Conservation (phyloP, 2,113 vertebrate genomes). For the Sialia sialis region DNA sequence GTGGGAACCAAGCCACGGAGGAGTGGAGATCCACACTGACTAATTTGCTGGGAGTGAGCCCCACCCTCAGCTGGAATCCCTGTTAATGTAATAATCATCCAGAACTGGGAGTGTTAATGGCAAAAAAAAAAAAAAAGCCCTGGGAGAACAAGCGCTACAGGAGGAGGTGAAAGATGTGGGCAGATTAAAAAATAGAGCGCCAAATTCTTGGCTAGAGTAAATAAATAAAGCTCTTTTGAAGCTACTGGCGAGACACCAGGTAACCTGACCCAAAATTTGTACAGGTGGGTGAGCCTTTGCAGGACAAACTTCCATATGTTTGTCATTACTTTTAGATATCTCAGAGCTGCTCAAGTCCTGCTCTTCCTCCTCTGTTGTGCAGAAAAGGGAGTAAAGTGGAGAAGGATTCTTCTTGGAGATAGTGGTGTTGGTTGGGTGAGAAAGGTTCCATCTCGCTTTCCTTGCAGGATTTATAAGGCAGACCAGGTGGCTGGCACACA, state of each 20-base stretch:
- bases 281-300: conserved; percentile 46
- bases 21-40: conserved; percentile 34
- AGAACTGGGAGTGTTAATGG: conserved; percentile 59
- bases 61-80: conserved; percentile 59
- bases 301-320: conserved; percentile 46
- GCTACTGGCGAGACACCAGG: conserved; percentile 54
- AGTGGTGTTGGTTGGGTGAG: not conserved
- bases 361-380: not conserved
- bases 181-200: conserved; percentile 47
- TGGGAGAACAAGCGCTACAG: conserved; percentile 41
- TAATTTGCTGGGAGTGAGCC: conserved; percentile 59
- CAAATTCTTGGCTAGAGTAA: conserved; percentile 61
- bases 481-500: not conserved
- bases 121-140: conserved; percentile 50
- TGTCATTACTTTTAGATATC: conserved; percentile 24
- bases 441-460: not conserved
- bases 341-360: not conserved
- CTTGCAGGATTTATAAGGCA: not conserved
- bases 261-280: conserved; percentile 64
- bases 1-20: conserved; percentile 46
- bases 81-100: conserved; percentile 60
- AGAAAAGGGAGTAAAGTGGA: not conserved
- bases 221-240: conserved; percentile 63
- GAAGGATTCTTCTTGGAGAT: not conserved
- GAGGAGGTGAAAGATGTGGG: conserved; percentile 63